Conservation (phyloP, 37 sponge, comb jelly and placozoan genomes). For the Cladorhizidae sp. region DNA sequence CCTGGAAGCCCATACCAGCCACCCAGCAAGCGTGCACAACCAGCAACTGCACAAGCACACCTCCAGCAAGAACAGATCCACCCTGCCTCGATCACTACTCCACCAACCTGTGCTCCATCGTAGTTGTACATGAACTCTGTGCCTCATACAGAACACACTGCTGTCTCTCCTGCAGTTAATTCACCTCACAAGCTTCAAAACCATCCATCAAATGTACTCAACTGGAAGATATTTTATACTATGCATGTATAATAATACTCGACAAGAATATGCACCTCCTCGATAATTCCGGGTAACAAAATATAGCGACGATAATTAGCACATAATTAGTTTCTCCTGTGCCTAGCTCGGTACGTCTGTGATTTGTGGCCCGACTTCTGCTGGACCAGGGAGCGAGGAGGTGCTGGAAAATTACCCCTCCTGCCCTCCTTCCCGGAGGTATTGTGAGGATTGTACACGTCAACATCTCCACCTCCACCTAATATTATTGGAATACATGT, state of each 20-base stretch:
- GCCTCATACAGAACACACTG: conserved; percentile 25
- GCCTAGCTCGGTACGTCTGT: conserved; percentile 8
- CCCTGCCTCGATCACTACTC: background rate
- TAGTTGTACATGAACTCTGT: background rate
- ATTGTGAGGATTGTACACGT: conserved; percentile 24
- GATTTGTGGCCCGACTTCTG: conserved; percentile 36
- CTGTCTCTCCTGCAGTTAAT: background rate
- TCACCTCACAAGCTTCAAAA: no score
- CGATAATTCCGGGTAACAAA: no score
- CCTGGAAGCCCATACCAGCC: conserved; percentile 4
- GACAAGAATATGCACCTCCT: no score
- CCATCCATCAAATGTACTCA: no score
- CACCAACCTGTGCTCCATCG: conserved; percentile 13
- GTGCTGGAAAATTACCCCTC: background rate
- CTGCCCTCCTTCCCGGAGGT: background rate
- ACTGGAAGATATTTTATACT: no score
- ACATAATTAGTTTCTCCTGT: background rate
- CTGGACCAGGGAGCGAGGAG: conserved; percentile 26
- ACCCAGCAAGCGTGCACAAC: background rate
- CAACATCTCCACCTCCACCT: background rate
- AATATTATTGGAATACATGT: background rate
- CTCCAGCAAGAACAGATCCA: background rate
- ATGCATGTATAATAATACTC: no score
- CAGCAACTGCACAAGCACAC: background rate
- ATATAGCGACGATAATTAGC: no score